phyloP scores from a whole-genome alignment of 2,113 vertebrate genomes.

The Bolborhynchus lineola region DNA sequence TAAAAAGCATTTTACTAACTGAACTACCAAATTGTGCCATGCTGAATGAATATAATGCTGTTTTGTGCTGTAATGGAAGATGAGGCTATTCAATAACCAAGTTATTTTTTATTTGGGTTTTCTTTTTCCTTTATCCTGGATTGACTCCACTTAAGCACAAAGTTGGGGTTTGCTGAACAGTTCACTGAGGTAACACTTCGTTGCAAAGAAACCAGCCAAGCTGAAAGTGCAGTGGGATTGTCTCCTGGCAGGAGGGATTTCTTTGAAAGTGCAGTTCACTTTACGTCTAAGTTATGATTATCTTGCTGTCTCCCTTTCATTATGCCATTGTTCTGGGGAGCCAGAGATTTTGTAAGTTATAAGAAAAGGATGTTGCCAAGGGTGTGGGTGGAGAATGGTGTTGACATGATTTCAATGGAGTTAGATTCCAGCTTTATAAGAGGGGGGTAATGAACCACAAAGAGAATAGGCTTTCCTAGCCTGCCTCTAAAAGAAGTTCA shows the following conservation, averaged over 20 bases:
- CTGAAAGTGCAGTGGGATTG: constrained; percentile 45
- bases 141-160: neutral
- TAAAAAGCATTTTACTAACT: neutral
- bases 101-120: neutral
- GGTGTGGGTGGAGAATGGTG: constrained; percentile 57
- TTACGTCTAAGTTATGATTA: constrained; percentile 56
- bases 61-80: constrained; percentile 1
- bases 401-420: constrained; percentile 58
- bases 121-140: neutral
- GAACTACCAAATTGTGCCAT: neutral
- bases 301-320: constrained; percentile 61
- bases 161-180: neutral
- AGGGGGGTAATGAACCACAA: neutral
- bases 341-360: constrained; percentile 46
- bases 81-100: neutral
- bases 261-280: constrained; percentile 36
- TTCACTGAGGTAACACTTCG: constrained; percentile 12
- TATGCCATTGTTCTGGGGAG: constrained; percentile 62
- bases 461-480: constrained; percentile 33
- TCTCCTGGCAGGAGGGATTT: constrained; percentile 30
- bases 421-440: constrained; percentile 33
- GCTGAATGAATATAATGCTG: neutral
- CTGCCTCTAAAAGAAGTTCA: constrained; percentile 4
- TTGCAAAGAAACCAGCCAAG: constrained; percentile 23
- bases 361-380: constrained; percentile 55